Evolutionary conservation across 2,797 vertebrate genomes (phyloP).

Genomic region (Rachycentron canadum): DNA sequence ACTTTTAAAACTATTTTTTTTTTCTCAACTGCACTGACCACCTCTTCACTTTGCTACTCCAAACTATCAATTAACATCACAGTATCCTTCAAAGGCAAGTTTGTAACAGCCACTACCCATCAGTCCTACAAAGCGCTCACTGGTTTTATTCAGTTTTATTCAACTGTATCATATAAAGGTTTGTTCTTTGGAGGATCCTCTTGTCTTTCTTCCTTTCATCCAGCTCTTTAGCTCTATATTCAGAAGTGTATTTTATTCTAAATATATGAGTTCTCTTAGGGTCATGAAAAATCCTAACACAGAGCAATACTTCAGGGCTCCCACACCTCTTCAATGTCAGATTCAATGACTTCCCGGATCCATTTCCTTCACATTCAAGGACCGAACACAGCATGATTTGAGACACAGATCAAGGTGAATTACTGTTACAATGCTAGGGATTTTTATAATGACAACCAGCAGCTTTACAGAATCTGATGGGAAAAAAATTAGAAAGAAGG

Average conservation of each 20-base stretch:
- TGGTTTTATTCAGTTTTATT: constrained; percentile 3
- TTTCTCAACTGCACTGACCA: neutral
- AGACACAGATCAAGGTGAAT: too few relatives aligned
- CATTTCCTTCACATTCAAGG: too few relatives aligned
- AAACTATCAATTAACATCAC: constrained; percentile 9
- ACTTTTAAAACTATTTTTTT: neutral
- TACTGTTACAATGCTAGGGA: too few relatives aligned
- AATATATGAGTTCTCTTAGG: neutral
- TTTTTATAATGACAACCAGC: too few relatives aligned
- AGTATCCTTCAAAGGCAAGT: neutral
- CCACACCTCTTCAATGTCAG: too few relatives aligned
- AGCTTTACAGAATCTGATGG: too few relatives aligned
- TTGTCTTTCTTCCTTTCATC: too few relatives aligned
- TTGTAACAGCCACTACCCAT: neutral
- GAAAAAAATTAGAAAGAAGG: too few relatives aligned
- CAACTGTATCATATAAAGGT: constrained; percentile 5
- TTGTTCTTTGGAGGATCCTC: too few relatives aligned
- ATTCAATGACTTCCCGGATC: too few relatives aligned
- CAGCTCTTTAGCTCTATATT: neutral
- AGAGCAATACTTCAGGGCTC: too few relatives aligned
- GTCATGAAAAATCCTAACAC: neutral
- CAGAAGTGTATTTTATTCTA: neutral
- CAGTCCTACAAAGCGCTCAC: neutral
- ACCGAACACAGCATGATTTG: too few relatives aligned
- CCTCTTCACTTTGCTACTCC: constrained; percentile 4